Evolutionary conservation across 2,888 invertebrate genomes (phyloP).

Genomic region (Carabus problematicus): DNA sequence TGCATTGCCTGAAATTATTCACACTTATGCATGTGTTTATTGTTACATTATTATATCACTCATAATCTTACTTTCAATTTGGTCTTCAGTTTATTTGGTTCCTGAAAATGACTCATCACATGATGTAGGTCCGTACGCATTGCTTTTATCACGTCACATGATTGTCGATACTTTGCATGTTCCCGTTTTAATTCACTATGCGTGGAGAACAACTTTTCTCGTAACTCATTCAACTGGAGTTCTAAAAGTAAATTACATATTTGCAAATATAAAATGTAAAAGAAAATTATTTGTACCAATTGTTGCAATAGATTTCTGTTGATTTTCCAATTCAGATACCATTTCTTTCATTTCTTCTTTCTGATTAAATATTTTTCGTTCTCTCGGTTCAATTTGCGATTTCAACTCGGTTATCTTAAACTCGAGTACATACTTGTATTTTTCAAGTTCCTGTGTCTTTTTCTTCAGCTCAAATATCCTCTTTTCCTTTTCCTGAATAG

Average conservation of each 20-base stretch:
- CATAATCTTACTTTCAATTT: conserved; percentile 61
- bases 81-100: conserved; percentile 69
- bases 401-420: conserved; percentile 89
- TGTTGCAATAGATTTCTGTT: conserved; percentile 75
- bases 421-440: conserved; percentile 88
- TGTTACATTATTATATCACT: background rate
- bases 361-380: conserved; percentile 83
- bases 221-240: conserved; percentile 76
- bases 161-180: conserved; percentile 66
- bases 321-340: conserved; percentile 81
- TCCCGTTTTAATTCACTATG: conserved; percentile 76
- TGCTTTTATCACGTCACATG: conserved; percentile 71
- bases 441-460: conserved; percentile 87
- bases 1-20: conserved; percentile 63
- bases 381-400: conserved; percentile 81
- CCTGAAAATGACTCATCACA: conserved; percentile 79
- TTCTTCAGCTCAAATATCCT: conserved; percentile 83
- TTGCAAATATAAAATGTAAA: conserved; percentile 42
- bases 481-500: conserved; percentile 86
- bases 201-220: conserved; percentile 77
- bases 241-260: conserved; percentile 61
- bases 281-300: conserved; percentile 58
- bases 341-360: conserved; percentile 82
- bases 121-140: conserved; percentile 84
- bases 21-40: background rate